Base-by-base conservation (phyloP, 2,797 vertebrate species). In the Eurystomus glaucurus region DNA sequence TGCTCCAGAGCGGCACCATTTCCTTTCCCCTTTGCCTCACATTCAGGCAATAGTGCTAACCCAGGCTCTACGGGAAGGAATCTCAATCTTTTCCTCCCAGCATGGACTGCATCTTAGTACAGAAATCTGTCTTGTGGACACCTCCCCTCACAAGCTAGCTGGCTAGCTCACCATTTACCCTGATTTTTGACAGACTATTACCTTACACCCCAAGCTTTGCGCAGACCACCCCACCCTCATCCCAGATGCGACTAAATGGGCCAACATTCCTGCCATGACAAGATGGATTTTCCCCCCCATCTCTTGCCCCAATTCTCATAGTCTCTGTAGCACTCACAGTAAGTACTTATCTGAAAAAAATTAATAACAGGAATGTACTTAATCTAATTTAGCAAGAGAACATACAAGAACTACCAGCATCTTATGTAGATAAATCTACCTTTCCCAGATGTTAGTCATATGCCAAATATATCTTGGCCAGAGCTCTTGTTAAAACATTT, bases 1-100 rank as follows among this genome's bases (percentile, higher is more conserved):
- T 96, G 93, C 91, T 96, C 91, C 1, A 1, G 58, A 84, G 66
- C 58, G 2, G 68, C 93, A 87, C 89, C n/a, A 20, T 91, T 98
- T 97, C 97, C 95, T 69, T 75, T 97, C 93, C 82, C 52, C 80
- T 58, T 13, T 81, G 85, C 94, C 93, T 85, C 25, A 10, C 35
- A 10, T 50, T 70, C 80, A 75, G 79, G 45, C 83, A 31, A 25
- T 14, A 20, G 58, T 64, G 7, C 78, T 45, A 61, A 57, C 39
- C 45, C 64, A 64, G 84, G 15, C 57, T 76, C 72, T 13, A 68
- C 6, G 45, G 70, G 61, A 51, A 70, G 62, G 46, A 31, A 11
- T 51, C 88, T 92, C 85, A 64, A 83, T 82, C 88, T 61, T 90
- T 35, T 88, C 71, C 65, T 72, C 79, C 41, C 41, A 43, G 41